Conservation (phyloP, 2,113 vertebrate genomes). For the Peromyscus maniculatus region DNA sequence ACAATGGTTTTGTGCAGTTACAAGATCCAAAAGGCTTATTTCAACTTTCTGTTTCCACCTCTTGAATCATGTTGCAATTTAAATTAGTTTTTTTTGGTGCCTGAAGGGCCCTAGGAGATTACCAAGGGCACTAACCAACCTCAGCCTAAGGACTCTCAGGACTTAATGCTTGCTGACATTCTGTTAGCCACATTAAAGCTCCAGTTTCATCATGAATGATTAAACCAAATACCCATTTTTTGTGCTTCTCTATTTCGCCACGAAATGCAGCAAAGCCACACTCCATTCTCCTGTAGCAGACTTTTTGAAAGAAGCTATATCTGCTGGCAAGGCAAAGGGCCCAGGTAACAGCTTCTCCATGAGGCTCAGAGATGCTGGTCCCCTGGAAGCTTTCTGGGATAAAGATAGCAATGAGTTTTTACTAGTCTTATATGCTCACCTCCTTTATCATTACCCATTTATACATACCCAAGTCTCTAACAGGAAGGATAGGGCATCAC, state of each 20-base stretch:
- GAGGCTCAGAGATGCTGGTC: rapidly evolving
- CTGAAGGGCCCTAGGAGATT: neutral
- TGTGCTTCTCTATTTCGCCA: neutral
- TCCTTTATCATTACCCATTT: rapidly evolving
- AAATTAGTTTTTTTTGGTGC: neutral
- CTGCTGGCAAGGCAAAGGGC: neutral
- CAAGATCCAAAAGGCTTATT: constrained; percentile 30
- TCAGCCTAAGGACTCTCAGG: neutral
- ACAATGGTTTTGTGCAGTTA: constrained; percentile 24
- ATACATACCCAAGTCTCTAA: neutral
- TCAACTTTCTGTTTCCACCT: neutral
- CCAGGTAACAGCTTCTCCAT: neutral
- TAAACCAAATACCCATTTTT: neutral
- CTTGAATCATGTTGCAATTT: neutral
- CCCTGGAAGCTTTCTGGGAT: too few species aligned
- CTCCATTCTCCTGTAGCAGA: rapidly evolving
- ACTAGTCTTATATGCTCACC: rapidly evolving
- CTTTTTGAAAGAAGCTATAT: too few species aligned
- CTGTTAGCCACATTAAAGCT: neutral
- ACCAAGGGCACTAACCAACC: neutral
- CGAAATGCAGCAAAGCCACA: rapidly evolving
- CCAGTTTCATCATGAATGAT: neutral
- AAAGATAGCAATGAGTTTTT: rapidly evolving
- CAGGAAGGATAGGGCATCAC: neutral
- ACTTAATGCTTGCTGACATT: rapidly evolving